Conservation (phyloP, 2,797 vertebrate genomes). For the Tympanoctomys barrerae region DNA sequence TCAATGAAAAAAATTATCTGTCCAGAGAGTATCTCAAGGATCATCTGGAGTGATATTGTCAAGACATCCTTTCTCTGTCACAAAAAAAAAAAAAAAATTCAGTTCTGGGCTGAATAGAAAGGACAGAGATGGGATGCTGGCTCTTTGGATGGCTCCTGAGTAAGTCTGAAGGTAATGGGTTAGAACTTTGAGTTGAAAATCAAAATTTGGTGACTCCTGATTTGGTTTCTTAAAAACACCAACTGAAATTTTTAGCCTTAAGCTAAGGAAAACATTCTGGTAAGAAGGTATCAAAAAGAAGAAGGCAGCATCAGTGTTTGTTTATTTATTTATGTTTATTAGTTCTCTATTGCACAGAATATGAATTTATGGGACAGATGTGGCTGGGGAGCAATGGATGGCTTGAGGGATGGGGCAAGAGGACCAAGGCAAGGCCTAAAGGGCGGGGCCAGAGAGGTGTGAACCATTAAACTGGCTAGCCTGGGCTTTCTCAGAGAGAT, state of each 20-base stretch:
- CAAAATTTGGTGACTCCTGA: neutral
- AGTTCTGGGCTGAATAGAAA: neutral
- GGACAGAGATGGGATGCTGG: too few relatives aligned
- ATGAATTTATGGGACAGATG: neutral
- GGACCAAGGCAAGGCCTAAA: too few relatives aligned
- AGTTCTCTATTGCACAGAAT: neutral
- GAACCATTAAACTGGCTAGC: too few relatives aligned
- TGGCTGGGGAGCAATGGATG: too few relatives aligned
- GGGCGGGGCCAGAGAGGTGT: too few relatives aligned
- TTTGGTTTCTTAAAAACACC: neutral
- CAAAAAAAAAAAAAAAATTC: neutral
- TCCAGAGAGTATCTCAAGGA: neutral
- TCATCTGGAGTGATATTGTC: neutral
- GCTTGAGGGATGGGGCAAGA: too few relatives aligned
- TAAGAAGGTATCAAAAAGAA: neutral
- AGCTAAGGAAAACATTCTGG: neutral
- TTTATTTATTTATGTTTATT: neutral
- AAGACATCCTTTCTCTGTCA: neutral
- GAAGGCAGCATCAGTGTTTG: neutral
- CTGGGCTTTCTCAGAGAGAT: too few relatives aligned
- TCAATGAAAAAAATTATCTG: neutral
- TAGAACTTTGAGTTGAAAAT: slow-evolving; percentile 32
- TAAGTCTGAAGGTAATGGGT: neutral
- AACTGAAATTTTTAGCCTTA: neutral
- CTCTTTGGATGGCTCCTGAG: neutral